A percentile compares a stretch with the other conserved stretches of the same genome.
Conservation (phyloP, 2,888 invertebrate species). For the Carterocephalus palaemon region DNA sequence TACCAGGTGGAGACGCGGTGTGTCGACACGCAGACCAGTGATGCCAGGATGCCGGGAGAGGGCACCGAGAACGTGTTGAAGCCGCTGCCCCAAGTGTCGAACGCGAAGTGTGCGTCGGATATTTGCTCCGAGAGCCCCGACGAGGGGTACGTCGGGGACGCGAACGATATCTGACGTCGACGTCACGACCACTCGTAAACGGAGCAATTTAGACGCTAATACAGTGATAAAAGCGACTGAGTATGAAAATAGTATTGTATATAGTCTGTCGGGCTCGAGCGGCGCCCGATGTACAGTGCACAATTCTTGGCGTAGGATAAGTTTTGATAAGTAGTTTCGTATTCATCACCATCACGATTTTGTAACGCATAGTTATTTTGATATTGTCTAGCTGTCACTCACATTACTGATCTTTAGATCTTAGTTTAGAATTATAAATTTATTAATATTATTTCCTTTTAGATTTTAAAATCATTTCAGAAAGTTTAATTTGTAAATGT, state of each 20-base stretch:
- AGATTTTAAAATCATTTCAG: too few species aligned
- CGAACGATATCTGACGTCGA: slow-evolving; percentile 84
- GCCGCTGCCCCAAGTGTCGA: slow-evolving; percentile 65
- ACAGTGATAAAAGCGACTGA: slow-evolving; percentile 77
- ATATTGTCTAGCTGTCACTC: too few species aligned
- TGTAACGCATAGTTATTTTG: slow-evolving; percentile 22
- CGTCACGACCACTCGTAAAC: slow-evolving; percentile 67
- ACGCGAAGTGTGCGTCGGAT: slow-evolving; percentile 72
- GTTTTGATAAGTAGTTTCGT: slow-evolving; percentile 23
- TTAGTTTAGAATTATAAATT: too few species aligned
- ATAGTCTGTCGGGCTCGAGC: slow-evolving; percentile 26
- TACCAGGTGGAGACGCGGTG: slow-evolving; percentile 80
- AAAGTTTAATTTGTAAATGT: too few species aligned
- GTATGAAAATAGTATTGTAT: slow-evolving; percentile 63
- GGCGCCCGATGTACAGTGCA: slow-evolving; percentile 33
- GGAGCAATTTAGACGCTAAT: slow-evolving; percentile 66
- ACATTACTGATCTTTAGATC: slow-evolving; percentile 1
- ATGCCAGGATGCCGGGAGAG: slow-evolving; percentile 65
- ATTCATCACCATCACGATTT: slow-evolving; percentile 19
- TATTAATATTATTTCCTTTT: too few species aligned
- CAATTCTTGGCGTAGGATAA: slow-evolving; percentile 23
- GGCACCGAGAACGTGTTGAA: slow-evolving; percentile 64
- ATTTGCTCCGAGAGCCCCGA: slow-evolving; percentile 89
- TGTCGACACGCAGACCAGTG: slow-evolving; percentile 80
- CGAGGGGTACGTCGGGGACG: slow-evolving; percentile 92